These are phyloP conservation scores for Ophion slaviceki DNA, from an alignment of 2,888 invertebrate species.

Conservation along the genomic window DNA sequence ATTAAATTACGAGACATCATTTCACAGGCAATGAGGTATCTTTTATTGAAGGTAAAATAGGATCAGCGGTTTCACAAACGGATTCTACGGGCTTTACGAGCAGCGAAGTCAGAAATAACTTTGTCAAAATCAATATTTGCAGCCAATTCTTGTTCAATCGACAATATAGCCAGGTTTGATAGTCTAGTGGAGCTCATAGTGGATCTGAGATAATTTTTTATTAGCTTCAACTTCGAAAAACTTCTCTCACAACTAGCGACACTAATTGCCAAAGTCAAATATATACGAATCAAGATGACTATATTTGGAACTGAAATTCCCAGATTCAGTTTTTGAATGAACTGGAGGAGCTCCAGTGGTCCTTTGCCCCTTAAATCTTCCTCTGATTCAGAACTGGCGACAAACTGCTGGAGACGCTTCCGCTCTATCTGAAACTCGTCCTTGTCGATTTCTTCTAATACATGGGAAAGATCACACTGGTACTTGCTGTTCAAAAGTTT, in stretches of 20 bases:
- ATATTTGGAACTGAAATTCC: constrained; percentile 2
- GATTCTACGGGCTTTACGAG: not conserved
- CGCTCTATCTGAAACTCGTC: constrained; percentile 2
- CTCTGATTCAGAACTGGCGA: not conserved
- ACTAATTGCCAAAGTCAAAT: not conserved
- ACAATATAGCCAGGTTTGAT: constrained; percentile 5
- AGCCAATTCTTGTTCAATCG: not conserved
- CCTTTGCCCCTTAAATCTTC: not conserved
- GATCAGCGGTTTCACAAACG: not conserved
- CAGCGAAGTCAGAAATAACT: not conserved
- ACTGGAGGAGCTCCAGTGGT: constrained; percentile 3
- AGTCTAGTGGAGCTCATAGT: not conserved
- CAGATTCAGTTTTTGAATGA: not conserved
- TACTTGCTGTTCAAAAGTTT: not conserved
- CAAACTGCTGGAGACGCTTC: not conserved
- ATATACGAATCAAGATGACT: not conserved
- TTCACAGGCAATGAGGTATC: not conserved
- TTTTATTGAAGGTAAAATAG: constrained; percentile 1
- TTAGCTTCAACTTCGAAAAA: too few species aligned
- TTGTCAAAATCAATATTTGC: not conserved
- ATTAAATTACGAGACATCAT: not conserved
- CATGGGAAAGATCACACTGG: not conserved
- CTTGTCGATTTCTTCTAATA: not conserved
- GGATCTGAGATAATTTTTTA: not conserved
- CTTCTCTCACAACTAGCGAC: too few species aligned